A percentile compares a stretch with the other conserved stretches of the same genome.
Evolutionary conservation across 2,888 invertebrate species (phyloP).

Genomic region (Drosophila infuscata): DNA sequence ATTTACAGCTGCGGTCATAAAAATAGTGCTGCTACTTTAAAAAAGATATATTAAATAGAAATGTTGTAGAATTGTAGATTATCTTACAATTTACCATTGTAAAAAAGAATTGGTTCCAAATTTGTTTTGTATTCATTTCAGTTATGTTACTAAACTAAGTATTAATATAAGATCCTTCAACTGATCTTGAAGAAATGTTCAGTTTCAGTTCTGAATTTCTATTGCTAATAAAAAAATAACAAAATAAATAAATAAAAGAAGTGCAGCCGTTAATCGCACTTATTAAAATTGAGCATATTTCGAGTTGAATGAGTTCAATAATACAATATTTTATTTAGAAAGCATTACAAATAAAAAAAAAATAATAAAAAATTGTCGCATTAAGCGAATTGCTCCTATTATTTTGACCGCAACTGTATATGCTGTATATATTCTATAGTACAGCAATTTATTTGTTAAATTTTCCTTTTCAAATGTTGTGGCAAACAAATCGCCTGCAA

Average conservation of each 20-base stretch:
- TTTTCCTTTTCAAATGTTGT: constrained; percentile 32
- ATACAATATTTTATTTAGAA: background rate
- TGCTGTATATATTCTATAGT: background rate
- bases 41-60: background rate
- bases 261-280: background rate
- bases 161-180: background rate
- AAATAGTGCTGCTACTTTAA: background rate
- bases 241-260: background rate
- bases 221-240: background rate
- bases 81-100: background rate
- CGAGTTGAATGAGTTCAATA: background rate
- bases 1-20: background rate
- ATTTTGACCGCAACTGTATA: background rate
- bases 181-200: background rate
- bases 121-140: background rate
- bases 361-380: background rate
- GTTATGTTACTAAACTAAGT: background rate
- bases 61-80: background rate
- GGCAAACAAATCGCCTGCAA: constrained; percentile 59
- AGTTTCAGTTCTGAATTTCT: background rate
- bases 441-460: constrained; percentile 32
- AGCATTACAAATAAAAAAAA: background rate
- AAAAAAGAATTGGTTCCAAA: background rate
- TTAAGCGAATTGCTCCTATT: background rate
- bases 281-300: background rate